Conservation (phyloP, 2,113 vertebrate genomes). For the Hepsetus odoe region DNA sequence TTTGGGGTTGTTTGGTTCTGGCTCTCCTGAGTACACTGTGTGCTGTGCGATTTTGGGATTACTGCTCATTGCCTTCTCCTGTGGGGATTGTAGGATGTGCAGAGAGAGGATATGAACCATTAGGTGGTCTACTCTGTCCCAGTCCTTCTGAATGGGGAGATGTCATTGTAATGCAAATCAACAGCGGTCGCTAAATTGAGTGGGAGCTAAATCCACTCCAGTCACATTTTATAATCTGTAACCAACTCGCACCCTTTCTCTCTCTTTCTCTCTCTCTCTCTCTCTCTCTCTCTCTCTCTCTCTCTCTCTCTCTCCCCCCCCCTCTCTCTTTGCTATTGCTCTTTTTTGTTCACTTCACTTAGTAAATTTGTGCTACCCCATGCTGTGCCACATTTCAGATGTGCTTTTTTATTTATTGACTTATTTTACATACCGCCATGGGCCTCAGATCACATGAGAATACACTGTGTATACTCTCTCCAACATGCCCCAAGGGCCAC, state of each 20-base stretch:
- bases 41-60: background rate
- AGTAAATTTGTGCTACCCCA: background rate
- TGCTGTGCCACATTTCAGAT: background rate
- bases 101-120: constrained; percentile 34
- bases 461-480: constrained; percentile 12
- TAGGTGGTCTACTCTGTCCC: constrained; percentile 54
- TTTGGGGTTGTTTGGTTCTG: background rate
- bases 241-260: constrained; percentile 54
- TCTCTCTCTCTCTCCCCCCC: background rate
- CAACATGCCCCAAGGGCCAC: background rate
- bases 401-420: background rate
- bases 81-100: constrained; percentile 12
- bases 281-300: constrained; percentile 13
- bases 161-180: constrained; percentile 58
- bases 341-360: background rate
- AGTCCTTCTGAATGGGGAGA: constrained; percentile 54
- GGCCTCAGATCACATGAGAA: constrained; percentile 1
- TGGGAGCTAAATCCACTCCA: constrained; percentile 62
- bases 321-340: background rate
- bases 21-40: background rate
- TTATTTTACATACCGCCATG: background rate
- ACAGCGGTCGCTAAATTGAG: constrained; percentile 61
- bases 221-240: constrained; percentile 52
- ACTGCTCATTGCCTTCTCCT: background rate
- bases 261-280: constrained; percentile 5